phyloP scores from a whole-genome alignment of 2,113 vertebrate genomes.

The Romanogobio albipinnatus region DNA sequence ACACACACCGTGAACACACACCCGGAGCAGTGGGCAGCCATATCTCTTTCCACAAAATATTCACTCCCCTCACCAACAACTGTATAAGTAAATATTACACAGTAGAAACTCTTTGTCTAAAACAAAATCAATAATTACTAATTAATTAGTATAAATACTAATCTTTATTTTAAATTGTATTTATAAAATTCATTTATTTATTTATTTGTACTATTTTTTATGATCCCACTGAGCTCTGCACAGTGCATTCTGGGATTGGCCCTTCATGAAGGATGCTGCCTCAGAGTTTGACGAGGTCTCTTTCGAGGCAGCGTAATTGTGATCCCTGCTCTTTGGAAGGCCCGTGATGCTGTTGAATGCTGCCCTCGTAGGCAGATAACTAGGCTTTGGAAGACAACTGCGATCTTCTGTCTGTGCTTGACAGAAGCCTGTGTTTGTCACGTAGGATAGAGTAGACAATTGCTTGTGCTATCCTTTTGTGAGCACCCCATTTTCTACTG shows the following conservation, averaged over 20 bases:
- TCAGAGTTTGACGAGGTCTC: background rate
- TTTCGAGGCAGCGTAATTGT: background rate
- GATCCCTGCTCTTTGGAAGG: background rate
- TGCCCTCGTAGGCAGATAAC: background rate
- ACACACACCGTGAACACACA: no score
- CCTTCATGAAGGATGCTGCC: background rate
- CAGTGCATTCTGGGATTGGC: background rate
- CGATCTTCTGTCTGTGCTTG: background rate
- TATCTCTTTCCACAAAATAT: no score
- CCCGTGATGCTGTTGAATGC: background rate
- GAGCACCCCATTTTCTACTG: constrained; percentile 19
- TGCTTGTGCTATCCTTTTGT: constrained; percentile 21
- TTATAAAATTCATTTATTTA: no score
- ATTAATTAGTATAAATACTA: no score
- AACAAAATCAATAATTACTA: no score
- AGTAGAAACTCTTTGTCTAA: no score
- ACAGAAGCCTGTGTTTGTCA: background rate
- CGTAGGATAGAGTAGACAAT: constrained; percentile 4
- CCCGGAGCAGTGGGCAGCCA: no score
- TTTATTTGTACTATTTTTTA: no score
- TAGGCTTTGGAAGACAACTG: background rate
- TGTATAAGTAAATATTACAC: no score
- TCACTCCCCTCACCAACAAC: no score
- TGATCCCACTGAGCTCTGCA: no score
- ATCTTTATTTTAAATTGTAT: no score